Evolutionary conservation across 1,140 invertebrate species (phyloP), one percentile per base, ranked within the genome.

Genomic region (Phortica variegata): DNA sequence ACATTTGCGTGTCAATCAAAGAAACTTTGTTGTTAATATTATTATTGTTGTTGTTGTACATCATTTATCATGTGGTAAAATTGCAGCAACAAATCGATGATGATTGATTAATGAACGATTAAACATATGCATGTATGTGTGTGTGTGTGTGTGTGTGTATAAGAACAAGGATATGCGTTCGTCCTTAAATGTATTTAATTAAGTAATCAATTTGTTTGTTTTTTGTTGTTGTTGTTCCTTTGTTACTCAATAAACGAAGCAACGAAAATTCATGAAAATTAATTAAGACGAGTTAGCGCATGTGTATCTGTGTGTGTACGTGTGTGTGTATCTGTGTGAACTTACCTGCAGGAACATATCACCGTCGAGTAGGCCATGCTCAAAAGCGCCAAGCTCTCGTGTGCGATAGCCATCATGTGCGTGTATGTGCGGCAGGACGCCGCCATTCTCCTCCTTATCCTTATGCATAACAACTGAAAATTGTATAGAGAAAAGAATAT

Each of bases 341-440:
- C 74, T 83, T 80, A 95, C 91, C 88, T 95, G 92, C 60, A 95
- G 82, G 81, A 95, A 95, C 86, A 93, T 91, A 81, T 95, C 92
- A 48, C 92, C 91, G 77, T 95, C 91, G 52, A 94, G 83, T 77
- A 93, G 85, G 60, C 89, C 85, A 78, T 94, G 91, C 62, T 93
- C 90, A 76, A 92, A 93, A 33, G 90, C 86, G 36, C 89, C 84
- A 68, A 93, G 80, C 61, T 94, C 91, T 58, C 91, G 80, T 37
- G 85, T 81, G 55, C 87, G 80, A 71, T 85, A 87, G 56, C 72
- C 65, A 53, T 76, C 73, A 66, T 87, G 84, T 52, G 84, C 65
- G 61, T 77, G 77, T 65, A 77, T 75, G 56, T 78, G 77, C 45
- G 73, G 73, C 51, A 82, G 77, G 60, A 68, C 60, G 29, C 76